These are phyloP conservation scores for Julus scanicus DNA, from an alignment of 2,888 invertebrate species.

Conservation along the genomic window DNA sequence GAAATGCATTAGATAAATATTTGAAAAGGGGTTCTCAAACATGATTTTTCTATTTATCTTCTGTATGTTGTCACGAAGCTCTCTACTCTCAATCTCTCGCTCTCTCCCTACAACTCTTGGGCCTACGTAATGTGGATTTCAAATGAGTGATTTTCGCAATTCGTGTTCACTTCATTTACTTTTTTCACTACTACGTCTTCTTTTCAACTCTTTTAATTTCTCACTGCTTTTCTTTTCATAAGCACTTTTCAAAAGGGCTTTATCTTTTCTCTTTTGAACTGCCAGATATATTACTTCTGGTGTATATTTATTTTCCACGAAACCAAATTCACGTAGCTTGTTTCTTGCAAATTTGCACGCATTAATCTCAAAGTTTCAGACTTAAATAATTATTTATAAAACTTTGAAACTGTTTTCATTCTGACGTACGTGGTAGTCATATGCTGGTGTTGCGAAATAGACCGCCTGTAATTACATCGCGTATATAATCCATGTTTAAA, in stretches of 20 bases:
- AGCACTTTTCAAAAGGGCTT: constrained; percentile 39
- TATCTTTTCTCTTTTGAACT: constrained; percentile 13
- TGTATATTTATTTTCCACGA: neutral
- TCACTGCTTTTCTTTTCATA: constrained; percentile 39
- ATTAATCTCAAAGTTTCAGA: constrained; percentile 13
- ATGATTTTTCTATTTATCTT: constrained; percentile 42
- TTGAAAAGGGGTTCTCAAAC: constrained; percentile 38
- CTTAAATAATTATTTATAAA: neutral
- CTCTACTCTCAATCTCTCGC: neutral
- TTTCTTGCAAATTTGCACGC: constrained; percentile 5
- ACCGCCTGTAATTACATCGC: too few relatives aligned
- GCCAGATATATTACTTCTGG: constrained; percentile 36
- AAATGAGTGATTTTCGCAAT: constrained; percentile 24
- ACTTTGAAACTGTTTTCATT: neutral
- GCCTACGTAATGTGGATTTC: constrained; percentile 16
- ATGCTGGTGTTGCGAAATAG: too few relatives aligned
- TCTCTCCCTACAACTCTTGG: neutral
- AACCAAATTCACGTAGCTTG: neutral
- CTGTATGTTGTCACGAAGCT: constrained; percentile 29
- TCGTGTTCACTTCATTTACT: constrained; percentile 42
- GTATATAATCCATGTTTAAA: too few relatives aligned
- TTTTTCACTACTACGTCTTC: constrained; percentile 16
- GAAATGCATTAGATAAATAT: constrained; percentile 42
- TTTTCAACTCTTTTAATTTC: constrained; percentile 39
- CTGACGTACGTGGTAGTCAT: too few relatives aligned